A percentile compares a stretch with the other conserved stretches of the same genome.
phyloP scores from a whole-genome alignment of 1,140 invertebrate species.

The Drosophila nebulosa region DNA sequence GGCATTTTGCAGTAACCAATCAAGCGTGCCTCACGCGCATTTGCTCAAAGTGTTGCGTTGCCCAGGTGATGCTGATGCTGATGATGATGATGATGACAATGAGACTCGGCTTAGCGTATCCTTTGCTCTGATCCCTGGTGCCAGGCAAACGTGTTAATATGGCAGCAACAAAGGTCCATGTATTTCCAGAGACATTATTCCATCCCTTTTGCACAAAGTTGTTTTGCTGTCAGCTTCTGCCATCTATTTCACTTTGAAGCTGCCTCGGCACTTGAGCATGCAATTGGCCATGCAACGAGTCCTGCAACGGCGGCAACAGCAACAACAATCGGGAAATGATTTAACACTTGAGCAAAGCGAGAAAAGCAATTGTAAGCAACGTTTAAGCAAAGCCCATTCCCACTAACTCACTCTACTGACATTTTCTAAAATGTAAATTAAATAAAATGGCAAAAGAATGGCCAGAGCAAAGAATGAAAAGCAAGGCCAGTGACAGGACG shows the following conservation, averaged over 20 bases:
- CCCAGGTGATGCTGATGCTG: conserved; percentile 34
- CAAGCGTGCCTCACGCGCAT: conserved; percentile 30
- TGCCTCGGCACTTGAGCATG: conserved; percentile 51
- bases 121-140: background rate
- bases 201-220: background rate
- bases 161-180: conserved; percentile 36
- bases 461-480: background rate
- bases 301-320: conserved; percentile 34
- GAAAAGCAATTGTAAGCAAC: conserved; percentile 52
- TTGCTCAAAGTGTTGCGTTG: conserved; percentile 23
- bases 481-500: conserved; percentile 30
- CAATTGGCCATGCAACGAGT: conserved; percentile 68
- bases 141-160: conserved; percentile 29
- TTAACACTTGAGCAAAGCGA: conserved; percentile 62
- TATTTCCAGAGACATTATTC: conserved; percentile 34
- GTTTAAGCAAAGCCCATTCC: conserved; percentile 20
- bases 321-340: conserved; percentile 48
- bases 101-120: background rate
- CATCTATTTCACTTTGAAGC: conserved; percentile 27
- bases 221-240: conserved; percentile 1
- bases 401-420: background rate
- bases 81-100: conserved; percentile 4
- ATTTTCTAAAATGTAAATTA: conserved; percentile 51
- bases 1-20: conserved; percentile 8
- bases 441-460: conserved; percentile 42